Percentiles rank a stretch among this genome's conserved stretches.
These are phyloP conservation scores for Solenopsis fugax DNA, from an alignment of 1,140 invertebrate genomes.

Conservation along the genomic window DNA sequence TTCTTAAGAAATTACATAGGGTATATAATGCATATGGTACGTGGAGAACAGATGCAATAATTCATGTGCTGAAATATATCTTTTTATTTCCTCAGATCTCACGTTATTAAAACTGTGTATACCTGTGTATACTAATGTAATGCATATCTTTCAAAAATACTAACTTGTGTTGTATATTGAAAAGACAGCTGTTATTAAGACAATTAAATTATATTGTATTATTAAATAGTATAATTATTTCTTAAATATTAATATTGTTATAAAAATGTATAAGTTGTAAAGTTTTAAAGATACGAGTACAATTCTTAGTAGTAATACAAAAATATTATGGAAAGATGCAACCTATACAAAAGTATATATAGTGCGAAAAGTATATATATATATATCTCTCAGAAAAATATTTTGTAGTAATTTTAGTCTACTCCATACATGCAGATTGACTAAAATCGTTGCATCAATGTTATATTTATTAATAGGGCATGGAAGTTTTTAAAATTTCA, in stretches of 20 bases:
- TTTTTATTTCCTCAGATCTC: conserved; percentile 37
- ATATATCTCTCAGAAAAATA: background rate
- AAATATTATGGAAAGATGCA: conserved; percentile 18
- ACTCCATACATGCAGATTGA: conserved; percentile 14
- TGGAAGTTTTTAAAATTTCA: background rate
- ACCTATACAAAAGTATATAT: too few relatives aligned
- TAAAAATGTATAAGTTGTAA: conserved; percentile 28
- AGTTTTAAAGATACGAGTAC: conserved; percentile 17
- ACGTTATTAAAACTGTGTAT: conserved; percentile 46
- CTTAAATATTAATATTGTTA: conserved; percentile 22
- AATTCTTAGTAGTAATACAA: conserved; percentile 24
- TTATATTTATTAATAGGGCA: conserved; percentile 36
- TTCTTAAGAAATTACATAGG: background rate
- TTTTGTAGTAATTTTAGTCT: conserved; percentile 25
- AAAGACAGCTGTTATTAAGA: conserved; percentile 21
- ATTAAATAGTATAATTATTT: background rate
- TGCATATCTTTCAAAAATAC: conserved; percentile 40
- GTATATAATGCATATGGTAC: background rate
- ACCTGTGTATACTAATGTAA: conserved; percentile 30
- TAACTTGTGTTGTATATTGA: conserved; percentile 35
- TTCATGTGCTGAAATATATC: conserved; percentile 12
- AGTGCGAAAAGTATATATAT: background rate
- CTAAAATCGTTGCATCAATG: conserved; percentile 16
- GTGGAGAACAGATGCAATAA: conserved; percentile 45
- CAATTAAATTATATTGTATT: conserved; percentile 32